These are phyloP conservation scores for Etheostoma cragini DNA, from an alignment of 2,113 vertebrate species.

Conservation along the genomic window DNA sequence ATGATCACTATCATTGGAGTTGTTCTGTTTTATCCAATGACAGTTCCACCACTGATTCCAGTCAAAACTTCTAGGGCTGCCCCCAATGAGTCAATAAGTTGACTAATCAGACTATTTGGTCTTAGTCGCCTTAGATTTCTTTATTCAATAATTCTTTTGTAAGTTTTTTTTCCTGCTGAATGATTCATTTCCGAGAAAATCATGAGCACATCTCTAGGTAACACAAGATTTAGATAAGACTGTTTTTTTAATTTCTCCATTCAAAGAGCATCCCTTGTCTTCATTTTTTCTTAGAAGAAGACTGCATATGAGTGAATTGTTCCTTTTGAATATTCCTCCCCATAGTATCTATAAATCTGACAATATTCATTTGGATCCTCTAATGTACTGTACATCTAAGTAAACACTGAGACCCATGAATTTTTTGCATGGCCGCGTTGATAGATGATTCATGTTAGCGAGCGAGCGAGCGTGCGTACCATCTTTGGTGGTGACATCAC, in stretches of 20 bases:
- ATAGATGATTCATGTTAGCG: not conserved
- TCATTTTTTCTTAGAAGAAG: not conserved
- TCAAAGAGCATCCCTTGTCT: not conserved
- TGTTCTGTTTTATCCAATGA: not conserved
- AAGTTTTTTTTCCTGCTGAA: too few relatives aligned
- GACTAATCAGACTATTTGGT: not conserved
- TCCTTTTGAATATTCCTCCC: too few relatives aligned
- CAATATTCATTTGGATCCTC: not conserved
- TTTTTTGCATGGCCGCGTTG: not conserved
- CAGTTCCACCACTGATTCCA: too few relatives aligned
- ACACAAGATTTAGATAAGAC: too few relatives aligned
- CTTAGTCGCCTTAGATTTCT: not conserved
- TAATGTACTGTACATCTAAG: not conserved
- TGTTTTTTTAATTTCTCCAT: too few relatives aligned
- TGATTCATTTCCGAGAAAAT: too few relatives aligned
- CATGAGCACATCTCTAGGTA: too few relatives aligned
- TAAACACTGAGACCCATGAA: not conserved
- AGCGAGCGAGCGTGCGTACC: constrained; percentile 79
- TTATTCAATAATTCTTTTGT: not conserved
- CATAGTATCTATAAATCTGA: too few relatives aligned
- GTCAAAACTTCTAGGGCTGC: too few relatives aligned
- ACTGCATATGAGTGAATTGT: too few relatives aligned
- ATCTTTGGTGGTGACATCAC: constrained; percentile 87
- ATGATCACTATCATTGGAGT: not conserved
- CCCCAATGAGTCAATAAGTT: not conserved